Conservation (phyloP, 1,140 invertebrate species). For the Vollenhovia emeryi region DNA sequence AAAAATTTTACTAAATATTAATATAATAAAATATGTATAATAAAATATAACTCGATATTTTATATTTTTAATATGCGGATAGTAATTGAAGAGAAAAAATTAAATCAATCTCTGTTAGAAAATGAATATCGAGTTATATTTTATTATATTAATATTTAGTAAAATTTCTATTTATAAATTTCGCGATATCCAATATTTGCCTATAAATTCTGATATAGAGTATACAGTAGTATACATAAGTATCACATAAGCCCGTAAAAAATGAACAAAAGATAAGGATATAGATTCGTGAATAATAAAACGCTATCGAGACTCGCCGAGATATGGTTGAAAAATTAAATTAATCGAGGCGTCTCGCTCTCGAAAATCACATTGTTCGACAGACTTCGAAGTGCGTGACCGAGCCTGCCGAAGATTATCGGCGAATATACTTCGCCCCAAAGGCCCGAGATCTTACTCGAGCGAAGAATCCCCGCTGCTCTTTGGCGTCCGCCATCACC, state of each 20-base stretch:
- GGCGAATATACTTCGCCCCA: background rate
- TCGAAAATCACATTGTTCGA: background rate
- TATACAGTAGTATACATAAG: too few relatives aligned
- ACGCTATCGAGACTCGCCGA: background rate
- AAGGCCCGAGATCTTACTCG: background rate
- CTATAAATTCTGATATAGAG: background rate
- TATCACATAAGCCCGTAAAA: background rate
- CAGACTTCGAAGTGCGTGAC: background rate
- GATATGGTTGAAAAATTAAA: background rate
- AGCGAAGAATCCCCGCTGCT: background rate
- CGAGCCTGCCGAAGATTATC: background rate
- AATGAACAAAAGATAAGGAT: background rate
- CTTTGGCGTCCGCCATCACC: background rate
- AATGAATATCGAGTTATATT: too few relatives aligned
- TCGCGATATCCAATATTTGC: background rate
- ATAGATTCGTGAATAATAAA: background rate
- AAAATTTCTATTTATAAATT: conserved; percentile 4
- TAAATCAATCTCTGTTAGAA: background rate
- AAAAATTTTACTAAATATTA: background rate
- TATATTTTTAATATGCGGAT: background rate
- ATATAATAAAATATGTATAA: background rate
- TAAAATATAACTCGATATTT: too few relatives aligned
- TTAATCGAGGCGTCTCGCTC: background rate
- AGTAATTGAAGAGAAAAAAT: background rate
- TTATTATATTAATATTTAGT: background rate